Percentiles rank a stretch among this genome's conserved stretches.
Conservation (phyloP, 2,797 vertebrate species). For the Enteromius anoplus region DNA sequence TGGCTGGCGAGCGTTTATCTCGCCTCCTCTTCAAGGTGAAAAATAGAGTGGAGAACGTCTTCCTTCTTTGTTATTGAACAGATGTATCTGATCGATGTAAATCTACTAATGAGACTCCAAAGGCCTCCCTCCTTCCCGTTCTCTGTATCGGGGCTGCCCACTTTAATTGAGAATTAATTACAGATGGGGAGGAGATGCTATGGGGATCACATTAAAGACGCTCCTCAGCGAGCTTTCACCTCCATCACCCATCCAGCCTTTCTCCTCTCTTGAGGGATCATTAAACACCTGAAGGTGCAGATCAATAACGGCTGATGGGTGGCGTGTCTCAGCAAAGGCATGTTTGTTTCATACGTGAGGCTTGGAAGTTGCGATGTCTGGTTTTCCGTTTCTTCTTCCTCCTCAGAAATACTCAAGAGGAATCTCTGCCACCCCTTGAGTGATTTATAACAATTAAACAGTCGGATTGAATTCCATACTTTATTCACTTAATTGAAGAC, state of each 20-base stretch:
- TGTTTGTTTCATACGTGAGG: slow-evolving; percentile 3
- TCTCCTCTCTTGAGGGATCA: slow-evolving; percentile 44
- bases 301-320: slow-evolving; percentile 35
- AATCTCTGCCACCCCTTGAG: slow-evolving; percentile 21
- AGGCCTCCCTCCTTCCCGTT: slow-evolving; percentile 22
- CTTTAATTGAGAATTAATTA: slow-evolving; percentile 66
- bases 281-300: slow-evolving; percentile 37
- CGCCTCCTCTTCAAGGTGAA: slow-evolving; percentile 18
- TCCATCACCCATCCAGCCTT: slow-evolving; percentile 22
- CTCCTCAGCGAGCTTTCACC: slow-evolving; percentile 24
- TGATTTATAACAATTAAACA: slow-evolving; percentile 58
- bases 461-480: slow-evolving; percentile 49
- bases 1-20: slow-evolving; percentile 42
- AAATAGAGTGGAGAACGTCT: slow-evolving; percentile 54
- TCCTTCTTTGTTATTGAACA: slow-evolving; percentile 62
- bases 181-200: slow-evolving; percentile 54
- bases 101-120: slow-evolving; percentile 63
- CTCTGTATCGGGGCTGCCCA: slow-evolving; percentile 43
- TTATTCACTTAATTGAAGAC: slow-evolving; percentile 55
- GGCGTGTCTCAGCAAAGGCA: slow-evolving; percentile 7
- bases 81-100: slow-evolving; percentile 63
- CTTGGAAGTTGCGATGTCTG: neutral
- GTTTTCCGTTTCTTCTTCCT: neutral
- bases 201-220: slow-evolving; percentile 53
- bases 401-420: slow-evolving; percentile 25